Conservation (phyloP, 1,140 invertebrate species). For the Amyelois transitella region DNA sequence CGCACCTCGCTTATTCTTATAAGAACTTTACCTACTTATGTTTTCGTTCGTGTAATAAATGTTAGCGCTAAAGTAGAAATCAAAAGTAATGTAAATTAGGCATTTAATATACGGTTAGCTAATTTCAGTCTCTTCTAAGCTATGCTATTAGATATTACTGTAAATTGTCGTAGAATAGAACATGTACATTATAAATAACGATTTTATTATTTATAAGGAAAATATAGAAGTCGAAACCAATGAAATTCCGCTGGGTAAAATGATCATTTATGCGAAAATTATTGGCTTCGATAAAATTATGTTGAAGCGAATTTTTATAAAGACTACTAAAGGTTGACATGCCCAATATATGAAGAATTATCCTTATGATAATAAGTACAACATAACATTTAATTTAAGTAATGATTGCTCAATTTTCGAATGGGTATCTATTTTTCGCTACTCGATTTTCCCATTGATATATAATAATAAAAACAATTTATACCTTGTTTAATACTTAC, state of each 20-base stretch:
- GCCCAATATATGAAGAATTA: slow-evolving; percentile 25
- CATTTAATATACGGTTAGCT: slow-evolving; percentile 1
- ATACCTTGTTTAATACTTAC: neutral
- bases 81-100: slow-evolving; percentile 16
- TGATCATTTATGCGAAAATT: slow-evolving; percentile 15
- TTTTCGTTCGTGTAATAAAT: slow-evolving; percentile 11
- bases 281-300: slow-evolving; percentile 20
- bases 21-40: slow-evolving; percentile 8
- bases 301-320: slow-evolving; percentile 11
- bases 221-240: slow-evolving; percentile 25
- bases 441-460: slow-evolving; percentile 2
- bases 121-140: slow-evolving; percentile 20
- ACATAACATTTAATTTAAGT: slow-evolving; percentile 62
- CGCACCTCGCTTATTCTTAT: slow-evolving; percentile 26
- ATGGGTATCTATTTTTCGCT: slow-evolving; percentile 30
- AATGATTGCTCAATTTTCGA: slow-evolving; percentile 68
- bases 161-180: slow-evolving; percentile 69
- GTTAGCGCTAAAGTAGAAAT: slow-evolving; percentile 29
- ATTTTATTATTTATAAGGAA: slow-evolving; percentile 64
- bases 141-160: slow-evolving; percentile 16
- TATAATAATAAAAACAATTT: neutral
- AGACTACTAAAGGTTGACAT: slow-evolving; percentile 15
- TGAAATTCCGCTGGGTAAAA: slow-evolving; percentile 9
- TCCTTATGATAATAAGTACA: slow-evolving; percentile 65
- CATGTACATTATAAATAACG: slow-evolving; percentile 55